A percentile compares a stretch with the other conserved stretches of the same genome.
Evolutionary conservation across 2,797 vertebrate genomes (phyloP).

Genomic region (Podargus strigoides): DNA sequence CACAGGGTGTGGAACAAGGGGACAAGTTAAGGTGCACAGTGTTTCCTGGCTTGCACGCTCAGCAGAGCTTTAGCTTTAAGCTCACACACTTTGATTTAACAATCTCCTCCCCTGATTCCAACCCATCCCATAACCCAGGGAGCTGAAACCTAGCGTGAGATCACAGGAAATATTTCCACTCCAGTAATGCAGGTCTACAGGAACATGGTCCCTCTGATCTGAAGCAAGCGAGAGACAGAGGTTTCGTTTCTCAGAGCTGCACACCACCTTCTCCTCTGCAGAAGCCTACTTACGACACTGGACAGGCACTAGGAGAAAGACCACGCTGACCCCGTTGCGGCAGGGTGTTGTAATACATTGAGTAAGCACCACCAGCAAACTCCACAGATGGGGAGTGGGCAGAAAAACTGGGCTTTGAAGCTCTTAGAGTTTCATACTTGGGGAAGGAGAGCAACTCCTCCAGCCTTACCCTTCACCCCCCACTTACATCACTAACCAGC

Average conservation of each 20-base stretch:
- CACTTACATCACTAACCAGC: background rate
- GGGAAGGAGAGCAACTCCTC: background rate
- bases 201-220: background rate
- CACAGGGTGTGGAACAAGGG: background rate
- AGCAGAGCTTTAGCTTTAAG: background rate
- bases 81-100: rapidly evolving
- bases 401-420: background rate
- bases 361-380: background rate
- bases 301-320: background rate
- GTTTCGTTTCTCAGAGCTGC: background rate
- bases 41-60: background rate
- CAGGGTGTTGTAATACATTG: background rate
- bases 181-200: background rate
- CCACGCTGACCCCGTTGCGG: rapidly evolving
- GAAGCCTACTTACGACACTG: background rate
- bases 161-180: background rate
- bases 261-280: background rate
- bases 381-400: background rate
- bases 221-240: background rate
- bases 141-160: background rate
- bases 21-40: rapidly evolving
- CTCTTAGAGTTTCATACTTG: background rate
- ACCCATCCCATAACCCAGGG: background rate
- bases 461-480: background rate
- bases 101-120: background rate